Evolutionary conservation across 2,113 vertebrate genomes (phyloP).

Genomic region (Bos taurus): ARS-UCD2.0 NC_037334.1:95513001-95513500

Average conservation of each 20-base stretch:
- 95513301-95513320: conserved; percentile 46
- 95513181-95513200: conserved; percentile 59
- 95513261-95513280: conserved; percentile 52
- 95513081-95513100: conserved; percentile 4
- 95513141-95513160: conserved; percentile 57
- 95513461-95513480: not conserved
- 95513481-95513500: not conserved
- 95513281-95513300: conserved; percentile 49
- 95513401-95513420: not conserved
- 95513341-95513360: conserved; percentile 3
- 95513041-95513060: not conserved
- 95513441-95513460: conserved; percentile 25
- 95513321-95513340: conserved; percentile 43
- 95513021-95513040: not conserved
- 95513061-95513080: conserved; percentile 34
- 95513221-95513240: conserved; percentile 32
- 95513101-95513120: conserved; percentile 40
- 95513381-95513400: not conserved
- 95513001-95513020: not conserved
- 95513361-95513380: conserved; percentile 52
- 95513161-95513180: conserved; percentile 34
- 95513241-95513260: conserved; percentile 54
- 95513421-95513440: conserved; percentile 15
- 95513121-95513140: conserved; percentile 41
- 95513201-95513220: conserved; percentile 49